phyloP scores from a whole-genome alignment of 2,888 invertebrate genomes.

The Pristionchus exspectatus region DNA sequence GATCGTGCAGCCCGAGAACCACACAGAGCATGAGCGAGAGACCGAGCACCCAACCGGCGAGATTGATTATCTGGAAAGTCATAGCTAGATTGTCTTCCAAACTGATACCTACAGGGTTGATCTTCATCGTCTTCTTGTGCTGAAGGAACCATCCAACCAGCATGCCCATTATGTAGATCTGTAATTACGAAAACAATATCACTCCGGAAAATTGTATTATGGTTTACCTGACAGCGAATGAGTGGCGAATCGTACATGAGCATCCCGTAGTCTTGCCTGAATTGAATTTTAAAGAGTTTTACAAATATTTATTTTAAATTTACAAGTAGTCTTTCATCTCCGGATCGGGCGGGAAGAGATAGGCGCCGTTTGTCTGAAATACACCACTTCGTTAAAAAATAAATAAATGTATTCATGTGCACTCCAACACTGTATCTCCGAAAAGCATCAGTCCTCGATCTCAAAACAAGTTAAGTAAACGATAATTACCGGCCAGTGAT shows the following conservation, averaged over 20 bases:
- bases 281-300: background rate
- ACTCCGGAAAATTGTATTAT: background rate
- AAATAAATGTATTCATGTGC: background rate
- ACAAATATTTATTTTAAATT: background rate
- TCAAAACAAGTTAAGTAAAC: background rate
- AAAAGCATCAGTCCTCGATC: background rate
- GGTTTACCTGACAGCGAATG: constrained; percentile 54
- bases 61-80: constrained; percentile 54
- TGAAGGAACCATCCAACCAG: constrained; percentile 58
- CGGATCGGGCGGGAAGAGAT: constrained; percentile 27
- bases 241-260: constrained; percentile 57
- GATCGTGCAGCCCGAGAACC: constrained; percentile 52
- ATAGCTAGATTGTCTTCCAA: background rate
- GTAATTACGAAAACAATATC: background rate
- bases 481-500: constrained; percentile 49
- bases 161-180: constrained; percentile 59
- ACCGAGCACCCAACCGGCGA: constrained; percentile 53
- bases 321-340: background rate
- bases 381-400: background rate
- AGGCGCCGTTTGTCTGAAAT: background rate
- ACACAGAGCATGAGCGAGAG: constrained; percentile 52
- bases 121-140: constrained; percentile 51
- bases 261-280: background rate
- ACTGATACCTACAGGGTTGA: constrained; percentile 37
- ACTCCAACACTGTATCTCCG: too few species aligned